Evolutionary conservation across 2,797 vertebrate genomes (phyloP).

Genomic region (Pampus argenteus): DNA sequence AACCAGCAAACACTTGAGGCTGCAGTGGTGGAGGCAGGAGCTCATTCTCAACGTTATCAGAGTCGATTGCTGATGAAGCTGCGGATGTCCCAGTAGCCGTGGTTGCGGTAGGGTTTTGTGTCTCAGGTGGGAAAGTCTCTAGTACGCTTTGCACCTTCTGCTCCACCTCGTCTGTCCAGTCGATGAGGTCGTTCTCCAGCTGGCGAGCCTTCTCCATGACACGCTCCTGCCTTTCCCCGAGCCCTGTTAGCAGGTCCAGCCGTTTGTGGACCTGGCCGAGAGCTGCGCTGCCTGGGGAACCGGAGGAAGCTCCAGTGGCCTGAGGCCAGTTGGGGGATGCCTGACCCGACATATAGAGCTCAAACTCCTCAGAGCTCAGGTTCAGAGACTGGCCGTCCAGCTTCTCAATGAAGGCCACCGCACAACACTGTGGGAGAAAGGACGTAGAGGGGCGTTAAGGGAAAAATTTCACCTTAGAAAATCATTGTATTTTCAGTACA

Average conservation of each 20-base stretch:
- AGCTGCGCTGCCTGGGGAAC: constrained; percentile 76
- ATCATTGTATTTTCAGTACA: neutral
- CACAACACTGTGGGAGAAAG: constrained; percentile 89
- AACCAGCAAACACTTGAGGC: constrained; percentile 95
- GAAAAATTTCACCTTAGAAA: neutral
- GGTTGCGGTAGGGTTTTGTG: constrained; percentile 77
- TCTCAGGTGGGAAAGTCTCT: constrained; percentile 88
- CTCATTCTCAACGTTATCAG: constrained; percentile 90
- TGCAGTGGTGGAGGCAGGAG: constrained; percentile 93
- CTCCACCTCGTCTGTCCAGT: constrained; percentile 94
- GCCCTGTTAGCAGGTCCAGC: constrained; percentile 88
- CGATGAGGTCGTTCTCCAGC: constrained; percentile 94
- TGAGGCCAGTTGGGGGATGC: constrained; percentile 86
- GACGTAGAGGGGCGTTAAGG: constrained; percentile 1
- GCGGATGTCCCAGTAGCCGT: constrained; percentile 43
- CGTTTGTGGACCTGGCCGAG: constrained; percentile 88
- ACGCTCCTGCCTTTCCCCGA: constrained; percentile 90
- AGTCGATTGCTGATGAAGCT: constrained; percentile 77
- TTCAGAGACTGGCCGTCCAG: constrained; percentile 96
- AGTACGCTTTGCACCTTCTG: constrained; percentile 91
- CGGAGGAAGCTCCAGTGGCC: constrained; percentile 70
- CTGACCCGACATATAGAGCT: constrained; percentile 95
- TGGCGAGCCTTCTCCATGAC: constrained; percentile 89
- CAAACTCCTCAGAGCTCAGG: constrained; percentile 94
- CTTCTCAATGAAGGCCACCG: constrained; percentile 98